Conservation (phyloP, 2,888 invertebrate species). For the Caenorhabditis panamensis region DNA sequence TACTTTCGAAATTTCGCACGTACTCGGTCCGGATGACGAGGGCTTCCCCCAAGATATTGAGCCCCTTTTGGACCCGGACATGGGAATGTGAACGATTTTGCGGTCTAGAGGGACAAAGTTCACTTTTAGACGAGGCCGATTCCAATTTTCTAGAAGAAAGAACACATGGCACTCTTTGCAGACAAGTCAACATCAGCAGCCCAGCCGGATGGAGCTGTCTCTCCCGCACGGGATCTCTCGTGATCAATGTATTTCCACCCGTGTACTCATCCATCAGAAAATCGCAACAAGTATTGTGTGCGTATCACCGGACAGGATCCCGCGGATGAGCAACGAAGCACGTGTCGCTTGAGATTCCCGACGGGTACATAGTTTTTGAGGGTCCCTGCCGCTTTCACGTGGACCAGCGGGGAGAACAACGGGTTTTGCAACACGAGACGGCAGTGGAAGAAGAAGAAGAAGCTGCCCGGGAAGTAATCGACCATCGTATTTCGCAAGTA, state of each 20-base stretch:
- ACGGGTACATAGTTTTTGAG: slow-evolving; percentile 54
- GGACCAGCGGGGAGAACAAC: slow-evolving; percentile 21
- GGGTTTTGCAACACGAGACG: slow-evolving; percentile 35
- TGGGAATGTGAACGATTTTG: neutral
- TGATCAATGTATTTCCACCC: slow-evolving; percentile 54
- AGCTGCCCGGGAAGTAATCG: slow-evolving; percentile 27
- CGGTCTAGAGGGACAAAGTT: slow-evolving; percentile 29
- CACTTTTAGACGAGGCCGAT: neutral
- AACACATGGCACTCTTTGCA: slow-evolving; percentile 36
- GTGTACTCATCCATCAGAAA: slow-evolving; percentile 53
- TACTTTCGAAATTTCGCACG: slow-evolving; percentile 42
- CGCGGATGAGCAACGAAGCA: slow-evolving; percentile 24
- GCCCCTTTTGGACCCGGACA: slow-evolving; percentile 23
- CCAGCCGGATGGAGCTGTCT: slow-evolving; percentile 10
- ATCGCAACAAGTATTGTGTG: slow-evolving; percentile 52
- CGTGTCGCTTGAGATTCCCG: slow-evolving; percentile 43
- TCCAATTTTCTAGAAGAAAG: slow-evolving; percentile 17
- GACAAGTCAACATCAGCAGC: slow-evolving; percentile 32
- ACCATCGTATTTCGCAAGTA: slow-evolving; percentile 40
- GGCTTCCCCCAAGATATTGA: slow-evolving; percentile 40
- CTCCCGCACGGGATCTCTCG: slow-evolving; percentile 17
- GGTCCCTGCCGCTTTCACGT: slow-evolving; percentile 38
- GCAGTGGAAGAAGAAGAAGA: slow-evolving; percentile 12
- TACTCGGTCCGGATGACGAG: slow-evolving; percentile 45
- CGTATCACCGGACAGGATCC: slow-evolving; percentile 33